phyloP scores from a whole-genome alignment of 2,888 invertebrate genomes.

The Dinocampus coccinellae region DNA sequence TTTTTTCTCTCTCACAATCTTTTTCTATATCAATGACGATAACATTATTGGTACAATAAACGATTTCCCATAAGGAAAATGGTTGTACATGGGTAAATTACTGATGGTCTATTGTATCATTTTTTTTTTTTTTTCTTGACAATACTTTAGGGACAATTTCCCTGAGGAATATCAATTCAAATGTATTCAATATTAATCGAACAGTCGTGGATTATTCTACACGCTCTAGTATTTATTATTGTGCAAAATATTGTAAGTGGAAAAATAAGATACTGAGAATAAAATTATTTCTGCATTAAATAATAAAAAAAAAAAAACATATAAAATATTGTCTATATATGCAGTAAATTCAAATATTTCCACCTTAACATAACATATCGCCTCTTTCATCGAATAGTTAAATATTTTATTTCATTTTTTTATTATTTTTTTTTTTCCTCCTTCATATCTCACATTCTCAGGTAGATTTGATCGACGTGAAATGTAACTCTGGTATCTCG shows the following conservation, averaged over 20 bases:
- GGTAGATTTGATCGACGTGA: neutral
- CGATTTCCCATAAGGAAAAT: neutral
- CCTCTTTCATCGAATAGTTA: neutral
- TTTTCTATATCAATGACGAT: neutral
- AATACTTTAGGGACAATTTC: neutral
- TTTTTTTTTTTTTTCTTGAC: too few species aligned
- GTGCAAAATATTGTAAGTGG: too few species aligned
- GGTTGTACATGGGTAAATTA: neutral
- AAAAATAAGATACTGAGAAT: too few species aligned
- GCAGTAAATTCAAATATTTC: neutral
- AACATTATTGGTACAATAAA: neutral
- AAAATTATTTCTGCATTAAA: too few species aligned
- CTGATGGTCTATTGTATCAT: neutral
- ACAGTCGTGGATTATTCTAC: too few species aligned
- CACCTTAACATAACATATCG: neutral
- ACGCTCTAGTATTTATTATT: too few species aligned
- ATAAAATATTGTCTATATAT: neutral
- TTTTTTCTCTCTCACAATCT: too few species aligned
- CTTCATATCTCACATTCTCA: constrained; percentile 1
- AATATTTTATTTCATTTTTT: neutral
- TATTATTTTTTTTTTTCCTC: too few species aligned
- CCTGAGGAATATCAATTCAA: neutral
- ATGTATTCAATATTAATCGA: too few species aligned
- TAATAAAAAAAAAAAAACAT: too few species aligned
- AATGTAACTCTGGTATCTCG: neutral